phyloP scores from a whole-genome alignment of 1,140 invertebrate species.

The Aphis gossypii region DNA sequence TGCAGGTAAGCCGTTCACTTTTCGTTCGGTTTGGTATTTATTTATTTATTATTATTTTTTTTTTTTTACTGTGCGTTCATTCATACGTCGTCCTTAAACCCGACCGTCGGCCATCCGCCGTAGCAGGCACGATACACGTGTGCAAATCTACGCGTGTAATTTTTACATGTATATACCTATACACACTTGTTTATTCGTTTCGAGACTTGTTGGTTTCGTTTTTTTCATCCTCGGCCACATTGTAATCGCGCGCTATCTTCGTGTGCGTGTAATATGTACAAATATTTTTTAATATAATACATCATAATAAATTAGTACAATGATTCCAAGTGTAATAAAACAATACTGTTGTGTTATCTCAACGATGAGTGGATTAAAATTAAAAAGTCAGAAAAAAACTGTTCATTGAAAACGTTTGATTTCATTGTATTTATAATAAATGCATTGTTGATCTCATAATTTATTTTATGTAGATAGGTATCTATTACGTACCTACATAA shows the following conservation, averaged over 20 bases:
- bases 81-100: not conserved
- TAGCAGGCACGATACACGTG: not conserved
- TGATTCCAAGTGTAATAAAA: not conserved
- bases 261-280: too few relatives aligned
- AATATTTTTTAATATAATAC: too few relatives aligned
- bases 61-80: not conserved
- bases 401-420: not conserved
- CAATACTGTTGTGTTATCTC: too few relatives aligned
- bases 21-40: not conserved
- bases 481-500: not conserved
- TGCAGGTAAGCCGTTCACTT: conserved; percentile 29
- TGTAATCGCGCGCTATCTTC: not conserved
- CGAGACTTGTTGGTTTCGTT: not conserved
- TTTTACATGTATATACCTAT: too few relatives aligned
- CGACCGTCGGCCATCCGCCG: not conserved
- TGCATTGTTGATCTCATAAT: not conserved
- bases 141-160: not conserved
- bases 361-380: too few relatives aligned
- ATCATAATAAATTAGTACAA: not conserved
- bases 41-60: not conserved
- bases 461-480: not conserved
- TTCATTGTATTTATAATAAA: not conserved
- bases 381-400: too few relatives aligned
- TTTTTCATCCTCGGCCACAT: not conserved
- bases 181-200: not conserved